Conservation (phyloP, 2,797 vertebrate species). For the Aratinga solstitialis region DNA sequence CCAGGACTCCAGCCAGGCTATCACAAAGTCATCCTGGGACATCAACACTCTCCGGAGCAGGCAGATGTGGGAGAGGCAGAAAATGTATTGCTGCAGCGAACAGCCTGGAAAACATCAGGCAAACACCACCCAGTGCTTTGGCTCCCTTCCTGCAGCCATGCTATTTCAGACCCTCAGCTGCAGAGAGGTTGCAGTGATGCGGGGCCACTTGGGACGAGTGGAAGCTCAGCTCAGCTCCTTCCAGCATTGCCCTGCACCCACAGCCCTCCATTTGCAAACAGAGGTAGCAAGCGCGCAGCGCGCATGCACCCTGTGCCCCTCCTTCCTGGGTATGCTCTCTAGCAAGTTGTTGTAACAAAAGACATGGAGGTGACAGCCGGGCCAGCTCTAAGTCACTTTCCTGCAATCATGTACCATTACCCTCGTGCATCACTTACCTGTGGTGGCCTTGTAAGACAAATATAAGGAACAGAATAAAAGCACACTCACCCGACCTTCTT, state of each 20-base stretch:
- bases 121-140: neutral
- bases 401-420: fast-evolving
- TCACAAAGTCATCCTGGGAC: neutral
- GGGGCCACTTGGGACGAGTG: neutral
- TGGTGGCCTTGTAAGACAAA: fast-evolving
- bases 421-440: fast-evolving
- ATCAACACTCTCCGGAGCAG: neutral
- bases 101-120: neutral
- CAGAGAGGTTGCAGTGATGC: neutral
- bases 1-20: neutral
- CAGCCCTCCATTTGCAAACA: neutral
- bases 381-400: neutral
- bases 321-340: neutral
- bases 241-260: neutral
- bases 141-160: neutral
- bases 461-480: neutral
- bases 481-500: constrained; percentile 1
- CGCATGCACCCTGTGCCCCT: neutral
- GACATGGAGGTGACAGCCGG: fast-evolving
- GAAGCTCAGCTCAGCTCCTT: neutral
- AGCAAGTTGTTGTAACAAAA: neutral
- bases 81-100: neutral
- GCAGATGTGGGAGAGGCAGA: neutral
- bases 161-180: neutral
- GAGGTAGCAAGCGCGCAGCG: too few relatives aligned